phyloP scores from a whole-genome alignment of 2,888 invertebrate genomes.

The Pristionchus maxplancki region DNA sequence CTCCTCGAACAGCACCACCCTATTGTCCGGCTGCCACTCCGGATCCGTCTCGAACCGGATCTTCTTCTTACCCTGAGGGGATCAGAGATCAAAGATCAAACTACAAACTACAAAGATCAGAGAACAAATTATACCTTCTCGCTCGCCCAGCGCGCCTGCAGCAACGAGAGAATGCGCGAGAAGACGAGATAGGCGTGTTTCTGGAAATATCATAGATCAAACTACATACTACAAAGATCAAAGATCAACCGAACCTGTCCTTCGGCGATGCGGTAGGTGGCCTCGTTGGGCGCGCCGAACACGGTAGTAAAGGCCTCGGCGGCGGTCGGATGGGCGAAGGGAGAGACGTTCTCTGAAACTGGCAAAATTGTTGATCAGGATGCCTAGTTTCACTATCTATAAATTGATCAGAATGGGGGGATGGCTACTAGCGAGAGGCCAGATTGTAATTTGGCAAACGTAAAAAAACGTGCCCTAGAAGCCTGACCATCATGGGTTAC shows the following conservation, averaged over 20 bases:
- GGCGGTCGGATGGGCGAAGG: slow-evolving; percentile 44
- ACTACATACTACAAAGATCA: not conserved
- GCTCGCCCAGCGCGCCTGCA: slow-evolving; percentile 67
- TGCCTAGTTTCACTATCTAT: no score
- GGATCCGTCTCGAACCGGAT: slow-evolving; percentile 73
- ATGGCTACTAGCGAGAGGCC: no score
- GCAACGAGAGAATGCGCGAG: slow-evolving; percentile 64
- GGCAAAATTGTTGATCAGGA: no score
- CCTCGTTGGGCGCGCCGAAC: slow-evolving; percentile 55
- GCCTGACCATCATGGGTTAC: no score
- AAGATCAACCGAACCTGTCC: slow-evolving; percentile 28
- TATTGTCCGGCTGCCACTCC: slow-evolving; percentile 76
- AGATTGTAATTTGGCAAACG: no score
- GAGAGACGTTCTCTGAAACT: not conserved
- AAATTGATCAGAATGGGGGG: no score
- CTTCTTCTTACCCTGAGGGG: slow-evolving; percentile 45
- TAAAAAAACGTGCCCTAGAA: no score
- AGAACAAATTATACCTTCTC: no score
- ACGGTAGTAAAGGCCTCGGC: slow-evolving; percentile 47
- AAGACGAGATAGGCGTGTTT: slow-evolving; percentile 70
- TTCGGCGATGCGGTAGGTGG: slow-evolving; percentile 57
- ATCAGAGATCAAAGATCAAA: not conserved
- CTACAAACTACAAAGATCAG: no score
- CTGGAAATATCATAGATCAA: slow-evolving; percentile 54
- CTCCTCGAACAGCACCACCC: slow-evolving; percentile 74